Base-by-base conservation (phyloP, 2,113 vertebrate species). In the Monopterus albus region DNA sequence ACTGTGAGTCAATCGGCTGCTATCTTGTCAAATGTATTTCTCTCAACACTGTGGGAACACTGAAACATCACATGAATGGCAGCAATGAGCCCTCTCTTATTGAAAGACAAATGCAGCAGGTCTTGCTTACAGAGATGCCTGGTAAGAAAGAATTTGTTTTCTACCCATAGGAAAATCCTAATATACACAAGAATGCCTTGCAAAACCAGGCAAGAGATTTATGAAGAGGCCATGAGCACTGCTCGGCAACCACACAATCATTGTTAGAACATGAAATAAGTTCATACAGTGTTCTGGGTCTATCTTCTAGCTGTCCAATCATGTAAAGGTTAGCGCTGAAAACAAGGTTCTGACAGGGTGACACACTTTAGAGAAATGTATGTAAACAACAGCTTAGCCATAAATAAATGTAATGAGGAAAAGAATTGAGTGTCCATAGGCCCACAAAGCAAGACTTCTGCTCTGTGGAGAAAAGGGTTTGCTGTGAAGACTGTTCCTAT, bases 41-140 rank as follows among this genome's bases (percentile, higher is more conserved):
- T 36, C 52, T 59, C 20, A 21, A 23, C 59, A 23, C 26, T 52
- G 31, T 57, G 62, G 67, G 72, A 69, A 68, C 33, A 42, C 58
- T 35, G 51, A 51, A 79, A 77, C 55, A 63, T 73, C 72, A 40
- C 20, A 71, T 58, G 62, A 75, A 58, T 49, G 42, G 40, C 61
- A 47, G 78, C 73, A 74, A 75, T 61, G 53, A 72, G 60, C 31
- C 17, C 4, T 59, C 28, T 57, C 39, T 29, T 40, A 73, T 66
- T 49, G 66, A 36, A 52, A 33, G 74, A 76, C 71, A 68, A 63
- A 76, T 70, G 58, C 33, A 55, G 20, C 11, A n/a, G 39, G 36
- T 62, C 46, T 38, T 62, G 50, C 72, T 85, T 72, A 79, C 57
- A 72, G 39, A 60, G 47, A 60, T 64, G 77, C 69, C 61, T 64